These are phyloP conservation scores for Prionailurus bengalensis DNA, from an alignment of 2,113 vertebrate species.

Conservation along the genomic window DNA sequence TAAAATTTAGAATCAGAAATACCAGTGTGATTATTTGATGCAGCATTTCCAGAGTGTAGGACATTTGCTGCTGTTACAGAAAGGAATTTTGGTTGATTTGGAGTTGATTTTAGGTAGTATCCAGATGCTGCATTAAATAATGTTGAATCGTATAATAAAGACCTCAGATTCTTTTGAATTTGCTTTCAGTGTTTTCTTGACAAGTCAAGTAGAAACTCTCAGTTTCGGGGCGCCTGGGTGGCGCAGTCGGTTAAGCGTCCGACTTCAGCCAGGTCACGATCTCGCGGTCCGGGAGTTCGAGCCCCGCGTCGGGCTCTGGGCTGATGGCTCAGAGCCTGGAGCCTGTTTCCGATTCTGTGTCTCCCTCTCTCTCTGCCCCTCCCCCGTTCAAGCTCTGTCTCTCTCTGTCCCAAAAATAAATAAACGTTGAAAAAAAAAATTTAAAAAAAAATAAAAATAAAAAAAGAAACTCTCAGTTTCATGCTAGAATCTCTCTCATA, in stretches of 20 bases:
- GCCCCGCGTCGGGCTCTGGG: too few species aligned
- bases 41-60: not conserved
- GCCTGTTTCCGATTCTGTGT: too few species aligned
- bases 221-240: not conserved
- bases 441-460: too few species aligned
- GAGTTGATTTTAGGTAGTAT: not conserved
- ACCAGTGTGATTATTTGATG: not conserved
- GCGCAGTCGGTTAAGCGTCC: too few species aligned
- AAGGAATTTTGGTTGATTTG: not conserved
- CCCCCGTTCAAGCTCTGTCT: too few species aligned
- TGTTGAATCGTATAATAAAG: not conserved
- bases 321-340: too few species aligned
- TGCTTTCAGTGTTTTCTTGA: not conserved
- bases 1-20: slow-evolving; percentile 49
- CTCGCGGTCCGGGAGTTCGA: too few species aligned
- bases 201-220: slow-evolving; percentile 10
- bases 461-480: not conserved
- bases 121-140: not conserved
- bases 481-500: not conserved
- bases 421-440: too few species aligned
- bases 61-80: not conserved
- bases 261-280: too few species aligned
- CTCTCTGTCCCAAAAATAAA: too few species aligned
- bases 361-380: too few species aligned
- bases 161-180: not conserved